Base-by-base conservation (phyloP, 2,113 vertebrate species). In the Aphelocoma coerulescens region DNA sequence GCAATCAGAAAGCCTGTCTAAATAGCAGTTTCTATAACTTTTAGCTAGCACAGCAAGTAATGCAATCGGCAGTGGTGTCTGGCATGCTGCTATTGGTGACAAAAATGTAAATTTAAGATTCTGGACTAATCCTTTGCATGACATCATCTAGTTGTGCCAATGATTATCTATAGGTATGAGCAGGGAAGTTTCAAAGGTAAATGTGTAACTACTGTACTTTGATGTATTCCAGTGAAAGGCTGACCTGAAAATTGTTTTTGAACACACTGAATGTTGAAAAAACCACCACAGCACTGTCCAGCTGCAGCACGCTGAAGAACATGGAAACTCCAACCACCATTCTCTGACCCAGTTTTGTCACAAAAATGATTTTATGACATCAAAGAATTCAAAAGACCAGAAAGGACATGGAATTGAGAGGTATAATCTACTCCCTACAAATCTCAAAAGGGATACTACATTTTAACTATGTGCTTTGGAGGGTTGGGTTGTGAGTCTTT, bases 401-500 rank as follows among this genome's bases (percentile, higher is more conserved):
- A 80, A 88, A 68, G 9, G 8, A 91, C 73, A 61, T 11, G 5
- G 23, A 80, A 73, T 21, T 7, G 10, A 57, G 55, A 72, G 4
- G 16, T 19, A 21, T 13, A 33, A 84, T 4, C 33, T 48, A 48
- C 21, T 20, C 44, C 19, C 9, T 12, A 52, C 5, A 75, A 49
- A 77, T 19, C 5, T 26, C 9, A 11, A 44, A 72, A 54, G 33
- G 6, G 15, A 49, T 14, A 80, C 18, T 11, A n/a, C 0, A 2
- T 15, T 49, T 76, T 62, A 84, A 22, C 37, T 48, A 39, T 3
- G 4, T 35, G 14, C 19, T 77, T 85, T 44, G 27, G 35, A 68
- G 12, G 8, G 6, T 2, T 74, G 30, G 3, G 5, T 2, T 13
- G 11, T 27, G 5, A 3, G 7, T 2, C 24, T 44, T 35, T 44